Conservation (phyloP, 1,140 invertebrate genomes). For the Gryllus bimaculatus region DNA sequence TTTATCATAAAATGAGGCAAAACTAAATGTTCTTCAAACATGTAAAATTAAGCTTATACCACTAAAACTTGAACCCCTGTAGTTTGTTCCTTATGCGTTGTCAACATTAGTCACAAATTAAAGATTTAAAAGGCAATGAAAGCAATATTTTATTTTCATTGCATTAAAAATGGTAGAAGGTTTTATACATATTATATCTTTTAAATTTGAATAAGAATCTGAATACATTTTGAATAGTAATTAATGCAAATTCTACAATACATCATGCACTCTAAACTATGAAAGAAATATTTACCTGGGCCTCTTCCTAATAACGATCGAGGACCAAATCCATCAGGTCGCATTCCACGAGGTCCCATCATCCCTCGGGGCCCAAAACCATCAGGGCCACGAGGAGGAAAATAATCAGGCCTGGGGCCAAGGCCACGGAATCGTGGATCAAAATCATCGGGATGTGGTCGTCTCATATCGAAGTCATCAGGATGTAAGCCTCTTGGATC, state of each 20-base stretch:
- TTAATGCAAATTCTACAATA: constrained; percentile 7
- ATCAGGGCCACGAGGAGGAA: constrained; percentile 14
- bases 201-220: too few relatives aligned
- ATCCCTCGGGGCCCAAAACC: constrained; percentile 25
- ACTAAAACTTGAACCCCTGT: too few relatives aligned
- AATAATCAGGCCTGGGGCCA: constrained; percentile 26
- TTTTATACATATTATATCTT: background rate
- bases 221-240: background rate
- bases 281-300: constrained; percentile 31
- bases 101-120: too few relatives aligned
- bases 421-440: constrained; percentile 30
- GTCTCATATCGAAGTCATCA: constrained; percentile 32
- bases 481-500: constrained; percentile 26
- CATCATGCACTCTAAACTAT: constrained; percentile 2
- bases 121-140: too few relatives aligned
- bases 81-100: too few relatives aligned
- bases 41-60: too few relatives aligned
- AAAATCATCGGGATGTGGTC: constrained; percentile 27
- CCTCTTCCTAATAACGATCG: constrained; percentile 30
- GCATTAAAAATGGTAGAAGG: background rate
- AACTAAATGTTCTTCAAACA: too few relatives aligned
- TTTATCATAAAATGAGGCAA: too few relatives aligned
- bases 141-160: too few relatives aligned
- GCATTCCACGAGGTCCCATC: constrained; percentile 36
- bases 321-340: constrained; percentile 37